Conservation (phyloP, 2,888 invertebrate genomes). For the Phlogophora meticulosa region DNA sequence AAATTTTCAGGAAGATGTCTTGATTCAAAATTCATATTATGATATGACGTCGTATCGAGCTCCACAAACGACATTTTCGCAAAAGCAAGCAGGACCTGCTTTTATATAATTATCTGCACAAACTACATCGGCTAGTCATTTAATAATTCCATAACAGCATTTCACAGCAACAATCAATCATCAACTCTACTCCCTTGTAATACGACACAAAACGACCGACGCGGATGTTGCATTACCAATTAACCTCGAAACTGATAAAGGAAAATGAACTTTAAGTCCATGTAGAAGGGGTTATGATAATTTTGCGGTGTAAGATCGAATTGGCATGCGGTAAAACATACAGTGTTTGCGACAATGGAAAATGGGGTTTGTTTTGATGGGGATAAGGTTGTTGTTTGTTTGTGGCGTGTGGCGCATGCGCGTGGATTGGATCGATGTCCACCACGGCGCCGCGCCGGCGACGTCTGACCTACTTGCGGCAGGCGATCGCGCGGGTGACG, state of each 20-base stretch:
- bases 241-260: slow-evolving; percentile 32
- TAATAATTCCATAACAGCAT: slow-evolving; percentile 48
- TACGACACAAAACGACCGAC: slow-evolving; percentile 41
- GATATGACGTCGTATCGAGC: neutral
- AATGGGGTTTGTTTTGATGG: slow-evolving; percentile 33
- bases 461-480: slow-evolving; percentile 85
- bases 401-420: slow-evolving; percentile 79
- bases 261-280: slow-evolving; percentile 56
- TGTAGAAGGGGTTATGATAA: slow-evolving; percentile 49
- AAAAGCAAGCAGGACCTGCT: slow-evolving; percentile 15
- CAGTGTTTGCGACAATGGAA: slow-evolving; percentile 6
- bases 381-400: slow-evolving; percentile 52
- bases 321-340: slow-evolving; percentile 68
- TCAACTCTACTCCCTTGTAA: slow-evolving; percentile 41
- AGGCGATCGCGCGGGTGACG: slow-evolving; percentile 61
- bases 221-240: slow-evolving; percentile 24
- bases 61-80: slow-evolving; percentile 4
- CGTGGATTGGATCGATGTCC: slow-evolving; percentile 82
- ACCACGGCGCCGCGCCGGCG: slow-evolving; percentile 77
- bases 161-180: neutral
- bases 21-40: neutral
- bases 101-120: slow-evolving; percentile 51
- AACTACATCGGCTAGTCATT: slow-evolving; percentile 45
- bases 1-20: neutral
- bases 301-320: slow-evolving; percentile 55